Conservation (phyloP, 1,140 invertebrate species). For the Drosophila carrolli region DNA sequence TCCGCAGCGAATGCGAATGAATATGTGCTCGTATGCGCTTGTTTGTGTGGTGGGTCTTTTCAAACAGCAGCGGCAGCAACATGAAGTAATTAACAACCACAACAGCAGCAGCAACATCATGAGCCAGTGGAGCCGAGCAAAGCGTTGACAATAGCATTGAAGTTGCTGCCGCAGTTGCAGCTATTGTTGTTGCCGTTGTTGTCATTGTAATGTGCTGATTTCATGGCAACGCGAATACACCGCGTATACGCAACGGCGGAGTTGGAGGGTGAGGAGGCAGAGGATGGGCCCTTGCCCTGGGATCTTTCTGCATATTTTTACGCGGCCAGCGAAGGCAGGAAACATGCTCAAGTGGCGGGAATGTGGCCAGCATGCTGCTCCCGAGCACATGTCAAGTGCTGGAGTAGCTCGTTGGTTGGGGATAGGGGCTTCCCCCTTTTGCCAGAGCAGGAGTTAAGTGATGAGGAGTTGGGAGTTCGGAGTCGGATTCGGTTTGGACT, state of each 20-base stretch:
- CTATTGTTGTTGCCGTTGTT: conserved; percentile 48
- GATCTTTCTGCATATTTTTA: conserved; percentile 55
- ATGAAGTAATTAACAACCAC: conserved; percentile 80
- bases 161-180: conserved; percentile 53
- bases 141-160: conserved; percentile 81
- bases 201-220: conserved; percentile 66
- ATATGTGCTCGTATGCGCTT: conserved; percentile 24
- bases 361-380: conserved; percentile 56
- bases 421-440: background rate
- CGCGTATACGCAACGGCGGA: conserved; percentile 71
- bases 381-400: conserved; percentile 64
- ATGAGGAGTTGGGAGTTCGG: conserved; percentile 24
- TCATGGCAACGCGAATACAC: conserved; percentile 59
- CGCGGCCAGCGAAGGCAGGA: conserved; percentile 52
- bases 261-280: background rate
- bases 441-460: conserved; percentile 59
- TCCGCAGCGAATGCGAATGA: conserved; percentile 68
- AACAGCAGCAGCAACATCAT: conserved; percentile 53
- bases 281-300: conserved; percentile 21
- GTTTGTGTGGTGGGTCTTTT: conserved; percentile 57
- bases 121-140: conserved; percentile 30
- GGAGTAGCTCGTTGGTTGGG: background rate
- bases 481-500: conserved; percentile 25
- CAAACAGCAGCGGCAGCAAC: conserved; percentile 67
- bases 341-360: conserved; percentile 80